phyloP scores from a whole-genome alignment of 2,113 vertebrate genomes.

The Perognathus longimembris region DNA sequence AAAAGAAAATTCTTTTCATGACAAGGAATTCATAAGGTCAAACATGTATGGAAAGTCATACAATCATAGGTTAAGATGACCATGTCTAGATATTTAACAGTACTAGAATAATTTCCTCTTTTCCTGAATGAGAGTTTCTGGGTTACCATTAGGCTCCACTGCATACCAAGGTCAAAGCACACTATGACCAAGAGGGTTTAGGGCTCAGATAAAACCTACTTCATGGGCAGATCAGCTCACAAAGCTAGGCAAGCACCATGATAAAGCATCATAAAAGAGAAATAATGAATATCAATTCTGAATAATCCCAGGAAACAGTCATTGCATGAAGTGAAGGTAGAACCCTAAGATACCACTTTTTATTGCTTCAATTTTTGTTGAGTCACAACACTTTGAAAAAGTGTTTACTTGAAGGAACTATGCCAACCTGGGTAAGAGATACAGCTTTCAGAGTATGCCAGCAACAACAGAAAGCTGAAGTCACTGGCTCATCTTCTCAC shows the following conservation, averaged over 20 bases:
- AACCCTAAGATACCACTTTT: not conserved
- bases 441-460: not conserved
- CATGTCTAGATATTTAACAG: no score
- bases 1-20: no score
- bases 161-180: not conserved
- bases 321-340: not conserved
- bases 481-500: not conserved
- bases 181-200: not conserved
- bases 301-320: not conserved
- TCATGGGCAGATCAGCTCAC: not conserved
- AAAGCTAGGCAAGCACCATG: not conserved
- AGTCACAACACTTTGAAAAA: not conserved
- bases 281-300: not conserved
- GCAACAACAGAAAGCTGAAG: not conserved
- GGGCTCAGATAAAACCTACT: not conserved
- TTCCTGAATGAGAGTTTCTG: not conserved
- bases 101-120: not conserved
- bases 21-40: no score
- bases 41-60: not conserved
- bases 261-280: no score
- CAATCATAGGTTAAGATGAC: not conserved
- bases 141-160: not conserved
- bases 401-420: not conserved
- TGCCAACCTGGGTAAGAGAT: not conserved
- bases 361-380: not conserved